A percentile compares a stretch with the other conserved stretches of the same genome.
Conservation (phyloP, 2,113 vertebrate genomes). For the Hippocampus zosterae region DNA sequence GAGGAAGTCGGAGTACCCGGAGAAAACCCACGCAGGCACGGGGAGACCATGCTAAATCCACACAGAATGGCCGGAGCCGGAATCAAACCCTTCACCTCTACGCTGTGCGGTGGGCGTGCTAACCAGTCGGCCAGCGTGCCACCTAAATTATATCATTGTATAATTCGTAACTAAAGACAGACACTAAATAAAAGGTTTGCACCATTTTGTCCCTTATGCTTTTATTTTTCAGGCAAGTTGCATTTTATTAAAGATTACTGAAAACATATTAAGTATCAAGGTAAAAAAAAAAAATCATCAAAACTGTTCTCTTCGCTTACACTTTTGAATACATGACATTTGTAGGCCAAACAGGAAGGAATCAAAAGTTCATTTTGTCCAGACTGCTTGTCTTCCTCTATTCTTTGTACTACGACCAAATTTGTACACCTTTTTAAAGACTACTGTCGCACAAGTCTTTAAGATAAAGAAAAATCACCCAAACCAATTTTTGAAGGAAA, state of each 20-base stretch:
- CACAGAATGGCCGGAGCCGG: too few species aligned
- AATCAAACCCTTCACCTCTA: too few species aligned
- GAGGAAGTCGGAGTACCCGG: too few species aligned
- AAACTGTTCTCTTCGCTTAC: background rate
- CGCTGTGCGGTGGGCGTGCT: too few species aligned
- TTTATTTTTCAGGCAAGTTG: slow-evolving; percentile 4
- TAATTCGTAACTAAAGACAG: background rate
- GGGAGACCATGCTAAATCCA: too few species aligned
- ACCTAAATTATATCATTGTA: background rate
- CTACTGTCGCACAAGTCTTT: background rate
- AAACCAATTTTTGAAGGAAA: background rate
- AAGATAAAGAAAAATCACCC: background rate
- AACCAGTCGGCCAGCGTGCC: too few species aligned
- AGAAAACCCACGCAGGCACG: too few species aligned
- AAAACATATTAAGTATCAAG: background rate
- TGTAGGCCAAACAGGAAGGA: background rate
- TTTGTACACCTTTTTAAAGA: background rate
- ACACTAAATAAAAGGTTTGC: background rate
- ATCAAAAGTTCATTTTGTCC: background rate
- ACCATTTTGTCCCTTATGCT: background rate
- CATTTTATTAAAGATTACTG: background rate
- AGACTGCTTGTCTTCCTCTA: background rate
- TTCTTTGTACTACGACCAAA: background rate
- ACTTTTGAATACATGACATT: background rate
- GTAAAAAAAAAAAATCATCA: background rate